Conservation (phyloP, 1,140 invertebrate species). For the Bombus cullumanus region DNA sequence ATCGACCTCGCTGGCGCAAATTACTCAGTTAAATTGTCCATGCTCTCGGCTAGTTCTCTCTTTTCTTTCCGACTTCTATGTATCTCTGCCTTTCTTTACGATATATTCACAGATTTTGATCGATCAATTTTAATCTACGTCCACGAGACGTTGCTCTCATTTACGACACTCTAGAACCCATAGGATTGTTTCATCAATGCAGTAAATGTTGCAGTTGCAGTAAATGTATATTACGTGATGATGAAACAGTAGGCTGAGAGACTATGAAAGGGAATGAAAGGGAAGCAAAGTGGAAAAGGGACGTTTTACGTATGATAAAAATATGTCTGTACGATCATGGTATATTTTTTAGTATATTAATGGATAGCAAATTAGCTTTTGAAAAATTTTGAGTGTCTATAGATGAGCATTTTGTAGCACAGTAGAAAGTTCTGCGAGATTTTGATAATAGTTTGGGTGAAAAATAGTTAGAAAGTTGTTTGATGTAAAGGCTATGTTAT, state of each 20-base stretch:
- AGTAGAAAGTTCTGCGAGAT: no score
- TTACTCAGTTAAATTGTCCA: constrained; percentile 65
- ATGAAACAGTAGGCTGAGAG: no score
- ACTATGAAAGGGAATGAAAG: no score
- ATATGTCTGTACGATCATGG: not conserved
- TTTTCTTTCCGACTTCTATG: no score
- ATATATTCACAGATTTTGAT: constrained; percentile 61
- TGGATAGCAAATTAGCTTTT: not conserved
- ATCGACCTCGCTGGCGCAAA: constrained; percentile 67
- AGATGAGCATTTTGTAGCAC: no score
- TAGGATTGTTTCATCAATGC: not conserved
- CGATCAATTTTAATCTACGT: constrained; percentile 66
- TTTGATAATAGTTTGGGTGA: no score
- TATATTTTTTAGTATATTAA: not conserved
- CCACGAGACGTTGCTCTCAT: constrained; percentile 37
- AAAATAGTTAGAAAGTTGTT: no score
- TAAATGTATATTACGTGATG: no score
- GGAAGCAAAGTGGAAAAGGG: not conserved
- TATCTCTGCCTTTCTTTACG: not conserved
- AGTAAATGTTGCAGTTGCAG: not conserved
- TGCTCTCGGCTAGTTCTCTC: not conserved
- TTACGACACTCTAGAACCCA: not conserved
- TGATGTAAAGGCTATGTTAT: no score
- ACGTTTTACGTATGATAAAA: not conserved
- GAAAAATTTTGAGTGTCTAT: no score